Conservation (phyloP, 2,797 vertebrate genomes). For the Nannoperca obscura region DNA sequence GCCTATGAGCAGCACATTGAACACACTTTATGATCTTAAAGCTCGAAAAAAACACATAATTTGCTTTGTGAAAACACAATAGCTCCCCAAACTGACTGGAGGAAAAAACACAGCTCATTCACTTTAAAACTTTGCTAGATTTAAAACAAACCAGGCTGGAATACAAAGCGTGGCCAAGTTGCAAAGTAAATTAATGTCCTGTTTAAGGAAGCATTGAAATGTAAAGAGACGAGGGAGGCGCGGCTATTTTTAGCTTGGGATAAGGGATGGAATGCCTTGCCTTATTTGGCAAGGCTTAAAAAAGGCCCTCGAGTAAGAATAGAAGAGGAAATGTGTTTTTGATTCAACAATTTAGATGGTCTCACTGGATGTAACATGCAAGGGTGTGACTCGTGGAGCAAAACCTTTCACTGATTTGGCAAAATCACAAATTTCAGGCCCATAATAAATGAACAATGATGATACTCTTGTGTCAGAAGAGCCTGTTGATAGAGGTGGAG, state of each 20-base stretch:
- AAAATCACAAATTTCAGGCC: constrained; percentile 12
- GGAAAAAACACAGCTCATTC: constrained; percentile 10
- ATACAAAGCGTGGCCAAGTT: constrained; percentile 38
- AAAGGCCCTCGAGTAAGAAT: constrained; percentile 68
- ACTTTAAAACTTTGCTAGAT: constrained; percentile 41
- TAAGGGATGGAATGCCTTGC: constrained; percentile 84
- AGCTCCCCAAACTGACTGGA: constrained; percentile 12
- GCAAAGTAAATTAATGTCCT: constrained; percentile 63
- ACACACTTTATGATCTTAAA: background rate
- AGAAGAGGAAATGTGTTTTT: constrained; percentile 74
- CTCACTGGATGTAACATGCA: constrained; percentile 37
- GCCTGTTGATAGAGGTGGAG: background rate
- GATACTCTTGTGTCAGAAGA: constrained; percentile 20
- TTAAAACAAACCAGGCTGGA: constrained; percentile 52
- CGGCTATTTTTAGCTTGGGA: constrained; percentile 83
- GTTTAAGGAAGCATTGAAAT: constrained; percentile 74
- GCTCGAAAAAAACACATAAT: too few relatives aligned
- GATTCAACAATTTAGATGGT: constrained; percentile 57
- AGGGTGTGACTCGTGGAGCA: constrained; percentile 26
- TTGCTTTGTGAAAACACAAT: constrained; percentile 1
- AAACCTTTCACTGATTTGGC: constrained; percentile 11
- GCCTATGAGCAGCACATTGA: background rate
- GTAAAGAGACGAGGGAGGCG: constrained; percentile 77
- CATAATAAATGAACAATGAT: constrained; percentile 23
- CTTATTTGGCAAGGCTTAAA: constrained; percentile 86